Evolutionary conservation across 2,888 invertebrate species (phyloP).

Genomic region (Imbricaverruca yamaguchii): DNA sequence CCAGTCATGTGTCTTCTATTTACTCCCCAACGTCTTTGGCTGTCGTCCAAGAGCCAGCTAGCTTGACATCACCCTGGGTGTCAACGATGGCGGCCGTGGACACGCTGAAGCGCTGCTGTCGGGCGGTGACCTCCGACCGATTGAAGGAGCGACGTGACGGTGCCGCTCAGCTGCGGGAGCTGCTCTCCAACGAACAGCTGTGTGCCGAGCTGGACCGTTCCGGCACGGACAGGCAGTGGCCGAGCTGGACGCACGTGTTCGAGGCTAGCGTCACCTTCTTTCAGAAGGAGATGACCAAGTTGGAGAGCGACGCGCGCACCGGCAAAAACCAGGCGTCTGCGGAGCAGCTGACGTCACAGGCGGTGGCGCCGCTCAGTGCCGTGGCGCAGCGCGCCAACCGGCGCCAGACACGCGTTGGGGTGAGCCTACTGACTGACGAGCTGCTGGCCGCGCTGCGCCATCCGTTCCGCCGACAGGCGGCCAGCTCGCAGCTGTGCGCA

Average conservation of each 20-base stretch:
- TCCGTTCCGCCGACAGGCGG: not conserved
- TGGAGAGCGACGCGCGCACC: not conserved
- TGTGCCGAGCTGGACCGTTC: not conserved
- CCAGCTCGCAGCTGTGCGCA: not conserved
- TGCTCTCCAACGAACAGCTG: not conserved
- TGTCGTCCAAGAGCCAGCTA: too few relatives aligned
- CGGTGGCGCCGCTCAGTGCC: not conserved
- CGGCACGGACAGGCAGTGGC: not conserved
- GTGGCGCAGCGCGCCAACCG: conserved; percentile 1
- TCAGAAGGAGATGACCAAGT: conserved; percentile 10
- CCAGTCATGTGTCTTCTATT: too few relatives aligned
- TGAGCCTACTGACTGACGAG: not conserved
- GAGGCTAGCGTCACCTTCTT: not conserved
- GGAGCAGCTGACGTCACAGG: not conserved
- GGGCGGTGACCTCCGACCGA: not conserved
- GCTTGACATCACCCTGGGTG: not conserved
- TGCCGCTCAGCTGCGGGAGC: not conserved
- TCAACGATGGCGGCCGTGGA: not conserved
- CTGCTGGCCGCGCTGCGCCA: not conserved
- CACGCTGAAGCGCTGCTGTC: not conserved
- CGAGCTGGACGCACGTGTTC: not conserved
- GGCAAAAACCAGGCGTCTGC: not conserved
- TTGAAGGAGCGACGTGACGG: not conserved
- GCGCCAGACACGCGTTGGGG: not conserved
- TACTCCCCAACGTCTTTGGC: too few relatives aligned